Base-by-base conservation (phyloP, 2,113 vertebrate species). In the Pardalotus punctatus region DNA sequence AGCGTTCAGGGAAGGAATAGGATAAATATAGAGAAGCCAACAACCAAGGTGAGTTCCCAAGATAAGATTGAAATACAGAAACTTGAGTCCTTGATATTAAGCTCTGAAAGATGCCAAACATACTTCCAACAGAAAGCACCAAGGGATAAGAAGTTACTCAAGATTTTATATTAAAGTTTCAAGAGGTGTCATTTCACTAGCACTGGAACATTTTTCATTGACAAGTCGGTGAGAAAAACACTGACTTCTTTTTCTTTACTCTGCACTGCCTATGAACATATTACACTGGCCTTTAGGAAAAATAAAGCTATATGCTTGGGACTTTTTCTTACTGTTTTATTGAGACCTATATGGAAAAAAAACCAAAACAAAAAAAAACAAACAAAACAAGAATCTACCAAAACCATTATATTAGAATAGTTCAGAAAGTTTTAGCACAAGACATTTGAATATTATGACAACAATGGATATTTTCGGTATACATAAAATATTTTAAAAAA, bases 101-200 rank as follows among this genome's bases (percentile, higher is more conserved):
- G 71, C 54, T 82, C 42, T 88, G 60, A 88, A 86, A 86, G 79
- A 92, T 66, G 64, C 61, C 79, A 95, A 96, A 74, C 71, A 69
- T 33, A 47, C 27, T 78, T 93, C 76, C 76, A 83, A 74, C 10
- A 86, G 69, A 88, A 94, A 95, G 81, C 43, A 86, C 22, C 76
- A 78, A 94, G 72, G 83, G 64, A 97, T 81, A 81, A 91, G 80
- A 92, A 96, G 56, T 83, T 94, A 58, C 56, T 90, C 72, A 74
- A 84, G 76, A 88, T 83, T 94, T 94, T 96, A 84, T 95, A 97
- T 78, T 81, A 80, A 94, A 88, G 43, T 96, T 94, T 92, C 67
- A 91, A 66, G 43, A 92, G 38, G 81, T 95, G 93, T 94, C 93
- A 93, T 94, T 92, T 88, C 76, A 86, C 33, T 78, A 81, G 17